These are phyloP conservation scores for Agonopterix subpropinquella DNA, from an alignment of 2,888 invertebrate genomes.

Conservation along the genomic window DNA sequence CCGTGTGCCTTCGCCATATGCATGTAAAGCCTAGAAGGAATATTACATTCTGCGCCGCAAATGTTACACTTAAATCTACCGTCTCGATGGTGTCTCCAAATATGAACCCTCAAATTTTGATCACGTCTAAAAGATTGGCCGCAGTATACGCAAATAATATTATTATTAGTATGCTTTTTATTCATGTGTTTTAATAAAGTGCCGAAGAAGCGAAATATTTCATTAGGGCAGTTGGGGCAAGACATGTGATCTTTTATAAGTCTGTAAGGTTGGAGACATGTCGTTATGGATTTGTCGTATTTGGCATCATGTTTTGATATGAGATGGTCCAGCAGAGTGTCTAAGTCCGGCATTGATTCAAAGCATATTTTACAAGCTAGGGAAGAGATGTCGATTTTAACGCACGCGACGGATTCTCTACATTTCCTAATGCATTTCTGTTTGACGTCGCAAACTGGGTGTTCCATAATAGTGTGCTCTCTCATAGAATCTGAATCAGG, in stretches of 20 bases:
- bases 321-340: constrained; percentile 53
- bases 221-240: constrained; percentile 55
- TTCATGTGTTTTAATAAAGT: constrained; percentile 64
- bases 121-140: constrained; percentile 62
- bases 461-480: constrained; percentile 55
- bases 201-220: constrained; percentile 61
- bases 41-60: constrained; percentile 58
- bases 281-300: constrained; percentile 59
- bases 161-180: constrained; percentile 59
- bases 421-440: constrained; percentile 62
- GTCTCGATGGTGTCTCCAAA: constrained; percentile 63
- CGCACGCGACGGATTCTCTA: constrained; percentile 59
- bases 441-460: constrained; percentile 56
- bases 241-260: constrained; percentile 59
- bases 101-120: constrained; percentile 60
- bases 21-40: constrained; percentile 63
- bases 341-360: constrained; percentile 47
- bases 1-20: constrained; percentile 66
- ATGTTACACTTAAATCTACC: constrained; percentile 59
- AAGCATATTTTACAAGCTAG: constrained; percentile 62
- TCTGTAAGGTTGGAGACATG: constrained; percentile 58
- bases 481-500: constrained; percentile 56
- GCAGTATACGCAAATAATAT: constrained; percentile 65
- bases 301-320: constrained; percentile 54
- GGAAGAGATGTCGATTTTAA: constrained; percentile 60